These are phyloP conservation scores for Drosophila stalkeri DNA, from an alignment of 2,888 invertebrate species.

Conservation along the genomic window DNA sequence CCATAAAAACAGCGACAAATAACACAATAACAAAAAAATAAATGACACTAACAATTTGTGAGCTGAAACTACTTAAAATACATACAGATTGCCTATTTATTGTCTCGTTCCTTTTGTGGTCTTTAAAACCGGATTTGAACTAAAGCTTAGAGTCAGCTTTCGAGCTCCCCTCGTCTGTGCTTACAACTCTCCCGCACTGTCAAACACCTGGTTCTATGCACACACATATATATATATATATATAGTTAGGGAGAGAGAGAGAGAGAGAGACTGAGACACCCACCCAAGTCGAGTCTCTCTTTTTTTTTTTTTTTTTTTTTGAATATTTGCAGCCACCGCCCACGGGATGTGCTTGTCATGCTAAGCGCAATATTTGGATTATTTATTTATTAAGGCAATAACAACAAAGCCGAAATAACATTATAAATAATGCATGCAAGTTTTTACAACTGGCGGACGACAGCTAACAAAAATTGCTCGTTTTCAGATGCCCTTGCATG, in stretches of 20 bases:
- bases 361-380: conserved; percentile 65
- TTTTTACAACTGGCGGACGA: conserved; percentile 51
- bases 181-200: conserved; percentile 36
- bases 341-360: conserved; percentile 64
- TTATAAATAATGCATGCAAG: conserved; percentile 60
- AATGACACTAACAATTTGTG: conserved; percentile 53
- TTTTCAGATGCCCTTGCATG: conserved; percentile 9
- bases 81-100: conserved; percentile 56
- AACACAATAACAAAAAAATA: conserved; percentile 32
- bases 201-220: conserved; percentile 23
- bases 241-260: neutral
- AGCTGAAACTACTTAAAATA: conserved; percentile 56
- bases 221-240: neutral
- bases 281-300: conserved; percentile 36
- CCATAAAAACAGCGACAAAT: conserved; percentile 33
- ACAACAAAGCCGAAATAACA: conserved; percentile 49
- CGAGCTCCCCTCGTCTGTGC: neutral
- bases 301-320: conserved; percentile 13
- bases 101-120: conserved; percentile 65
- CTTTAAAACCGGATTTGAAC: conserved; percentile 59
- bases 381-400: conserved; percentile 68
- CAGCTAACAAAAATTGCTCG: conserved; percentile 6
- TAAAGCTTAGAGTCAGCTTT: conserved; percentile 3
- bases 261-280: conserved; percentile 15
- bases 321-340: conserved; percentile 48